Base-by-base conservation (phyloP, 2,797 vertebrate genomes). In the Okamejei kenojei region DNA sequence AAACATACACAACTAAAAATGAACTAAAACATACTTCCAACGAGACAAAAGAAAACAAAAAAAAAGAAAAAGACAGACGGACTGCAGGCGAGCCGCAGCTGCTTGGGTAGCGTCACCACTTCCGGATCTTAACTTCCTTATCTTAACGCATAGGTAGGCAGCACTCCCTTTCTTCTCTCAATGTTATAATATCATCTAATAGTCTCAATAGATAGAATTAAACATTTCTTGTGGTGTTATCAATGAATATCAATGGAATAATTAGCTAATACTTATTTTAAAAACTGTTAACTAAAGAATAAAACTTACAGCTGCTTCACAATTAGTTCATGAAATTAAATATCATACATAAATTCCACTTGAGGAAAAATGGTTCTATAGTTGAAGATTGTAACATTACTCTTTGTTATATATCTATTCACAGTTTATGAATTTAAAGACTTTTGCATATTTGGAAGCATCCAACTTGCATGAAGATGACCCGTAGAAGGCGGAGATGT, bases 401-500 rank as follows among this genome's bases (percentile, higher is more conserved):
- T 54, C 76, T 74, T 92, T 54, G 7, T 86, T 76, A 26, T 21
- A 63, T 77, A 86, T 73, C 13, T 93, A 63, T 77, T 90, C 90
- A 63, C 45, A 93, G 93, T 93, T 74, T 29, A 71, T 32, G 11
- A 90, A 82, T 90, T 45, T 80, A 29, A 88, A 71, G 61, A 93
- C 80, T 93, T 58, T 77, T 7, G 90, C 78, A 82, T 38, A 71
- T 93, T 68, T 61, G 58, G 10, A 82, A 96, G 93, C 2, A 15
- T 17, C 73, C 23, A 92, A 38, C 71, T 92, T 45, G 10, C 68
- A 19, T 58, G 11, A 92, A 74, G 94, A 98, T 98, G 98, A 98
- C 96, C 94, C 97, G 96, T 93, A 97, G 97, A 94, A 97, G 96
- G 96, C 97, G 97, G 95, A 97, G 97, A 94, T 96, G 95, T 94